Conservation (phyloP, 2,888 invertebrate species). For the Neoitamus cyanurus region DNA sequence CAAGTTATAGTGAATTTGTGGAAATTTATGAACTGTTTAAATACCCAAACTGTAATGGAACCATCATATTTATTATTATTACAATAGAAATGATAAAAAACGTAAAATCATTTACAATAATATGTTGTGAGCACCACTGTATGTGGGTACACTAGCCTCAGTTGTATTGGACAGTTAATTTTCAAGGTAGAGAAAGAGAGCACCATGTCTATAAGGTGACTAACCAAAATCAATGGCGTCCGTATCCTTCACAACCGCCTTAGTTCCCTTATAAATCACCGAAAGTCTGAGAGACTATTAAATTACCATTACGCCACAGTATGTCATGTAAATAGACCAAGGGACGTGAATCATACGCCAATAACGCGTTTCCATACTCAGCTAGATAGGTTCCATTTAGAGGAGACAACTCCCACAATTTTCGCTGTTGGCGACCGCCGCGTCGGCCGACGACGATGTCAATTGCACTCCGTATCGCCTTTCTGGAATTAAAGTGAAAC, state of each 20-base stretch:
- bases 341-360: conserved; percentile 21
- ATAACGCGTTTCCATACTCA: neutral
- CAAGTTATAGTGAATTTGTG: too few relatives aligned
- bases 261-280: neutral
- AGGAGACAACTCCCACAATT: conserved; percentile 38
- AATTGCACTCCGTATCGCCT: conserved; percentile 26
- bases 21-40: too few relatives aligned
- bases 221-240: neutral
- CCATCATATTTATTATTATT: too few relatives aligned
- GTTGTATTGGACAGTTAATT: neutral
- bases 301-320: neutral
- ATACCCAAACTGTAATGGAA: too few relatives aligned
- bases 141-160: too few relatives aligned
- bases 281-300: neutral
- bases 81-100: too few relatives aligned
- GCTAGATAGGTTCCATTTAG: neutral
- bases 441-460: neutral
- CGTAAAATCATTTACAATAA: too few relatives aligned
- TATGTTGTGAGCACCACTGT: too few relatives aligned
- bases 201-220: neutral
- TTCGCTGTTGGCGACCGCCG: neutral
- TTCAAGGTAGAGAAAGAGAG: neutral
- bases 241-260: neutral
- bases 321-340: conserved; percentile 1
- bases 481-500: conserved; percentile 40